Conservation (phyloP, 64 coral and sea anemone genomes). For the Trachythela sp. region DNA sequence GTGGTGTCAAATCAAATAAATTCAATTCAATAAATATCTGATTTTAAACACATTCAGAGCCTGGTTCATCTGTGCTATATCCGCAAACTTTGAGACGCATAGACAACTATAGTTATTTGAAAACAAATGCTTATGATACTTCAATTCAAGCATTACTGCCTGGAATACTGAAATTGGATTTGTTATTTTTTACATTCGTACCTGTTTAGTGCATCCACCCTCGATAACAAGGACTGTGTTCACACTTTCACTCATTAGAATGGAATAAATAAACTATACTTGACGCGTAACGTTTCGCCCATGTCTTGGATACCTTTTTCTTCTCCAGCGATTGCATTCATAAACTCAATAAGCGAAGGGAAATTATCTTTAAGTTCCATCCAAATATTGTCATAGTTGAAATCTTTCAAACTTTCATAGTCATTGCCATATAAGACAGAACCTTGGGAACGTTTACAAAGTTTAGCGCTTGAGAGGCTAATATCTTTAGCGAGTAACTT, state of each 20-base stretch:
- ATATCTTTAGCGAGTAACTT: too few relatives aligned
- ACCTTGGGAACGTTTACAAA: too few relatives aligned
- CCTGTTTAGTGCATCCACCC: conserved; percentile 53
- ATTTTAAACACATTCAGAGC: too few relatives aligned
- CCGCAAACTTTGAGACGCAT: too few relatives aligned
- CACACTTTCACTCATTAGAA: conserved; percentile 58
- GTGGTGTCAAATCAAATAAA: too few relatives aligned
- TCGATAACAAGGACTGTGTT: too few relatives aligned
- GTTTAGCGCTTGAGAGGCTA: too few relatives aligned
- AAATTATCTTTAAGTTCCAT: conserved; percentile 37
- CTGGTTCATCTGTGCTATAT: too few relatives aligned
- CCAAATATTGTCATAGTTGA: conserved; percentile 28
- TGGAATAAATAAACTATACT: conserved; percentile 51
- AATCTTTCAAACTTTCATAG: conserved; percentile 45
- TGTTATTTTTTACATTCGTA: neutral
- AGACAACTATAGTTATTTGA: neutral
- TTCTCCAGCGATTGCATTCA: conserved; percentile 44
- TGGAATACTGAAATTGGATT: neutral
- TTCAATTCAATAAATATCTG: too few relatives aligned
- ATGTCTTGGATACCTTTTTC: neutral
- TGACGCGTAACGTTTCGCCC: conserved; percentile 36
- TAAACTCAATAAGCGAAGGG: too few relatives aligned
- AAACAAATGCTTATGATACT: too few relatives aligned
- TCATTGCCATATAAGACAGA: too few relatives aligned
- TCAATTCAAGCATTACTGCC: neutral